Evolutionary conservation across 2,113 vertebrate genomes (phyloP), one percentile per base, ranked within the genome.

Genomic region (Sisor rabdophorus): DNA sequence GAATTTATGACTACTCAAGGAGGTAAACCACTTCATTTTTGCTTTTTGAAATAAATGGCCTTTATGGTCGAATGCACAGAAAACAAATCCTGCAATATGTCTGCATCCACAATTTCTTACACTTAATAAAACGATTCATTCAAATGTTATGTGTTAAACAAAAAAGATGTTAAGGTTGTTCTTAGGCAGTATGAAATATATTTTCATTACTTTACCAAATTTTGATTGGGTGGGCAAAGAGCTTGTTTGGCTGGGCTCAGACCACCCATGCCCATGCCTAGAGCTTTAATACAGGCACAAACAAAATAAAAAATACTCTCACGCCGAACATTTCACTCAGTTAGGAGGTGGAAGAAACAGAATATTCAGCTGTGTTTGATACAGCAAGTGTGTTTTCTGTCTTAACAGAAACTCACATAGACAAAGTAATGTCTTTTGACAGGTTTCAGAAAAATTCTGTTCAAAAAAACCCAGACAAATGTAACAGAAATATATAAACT

Each of bases 331-430:
- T 3, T 36, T 36, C 6, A 36, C 32, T 36, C 47, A 50, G 24
- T 24, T 19, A 16, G 19, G 24, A 28, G 9, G 26, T 17, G 50
- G 65, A 6, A 68, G 0, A 15, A 11, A 28, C 13, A 40, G 17
- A 36, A 17, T 50, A 22, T 50, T 50, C 44, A 11, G 40, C n/a
- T 67, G 40, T 16, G 63, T 67, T 67, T 67, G 36, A 67, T 67
- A 67, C 63, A 26, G 65, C 65, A 48, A 24, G 22, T 68, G 65
- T 48, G 64, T 48, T 67, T 68, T 47, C 65, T 68, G 44, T 50
- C 22, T 1, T 3, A 1, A 26, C 15, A n/a, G n/a, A n/a, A n/a
- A n/a, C 40, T 67, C 64, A 26, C n/a, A 67, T n/a, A 67, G 40
- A 48, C 26, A 40, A 67, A 15, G 63, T 26, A 26, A 67, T 48